Evolutionary conservation across 1,140 invertebrate species (phyloP).

Genomic region (Zaprionus inermis): DNA sequence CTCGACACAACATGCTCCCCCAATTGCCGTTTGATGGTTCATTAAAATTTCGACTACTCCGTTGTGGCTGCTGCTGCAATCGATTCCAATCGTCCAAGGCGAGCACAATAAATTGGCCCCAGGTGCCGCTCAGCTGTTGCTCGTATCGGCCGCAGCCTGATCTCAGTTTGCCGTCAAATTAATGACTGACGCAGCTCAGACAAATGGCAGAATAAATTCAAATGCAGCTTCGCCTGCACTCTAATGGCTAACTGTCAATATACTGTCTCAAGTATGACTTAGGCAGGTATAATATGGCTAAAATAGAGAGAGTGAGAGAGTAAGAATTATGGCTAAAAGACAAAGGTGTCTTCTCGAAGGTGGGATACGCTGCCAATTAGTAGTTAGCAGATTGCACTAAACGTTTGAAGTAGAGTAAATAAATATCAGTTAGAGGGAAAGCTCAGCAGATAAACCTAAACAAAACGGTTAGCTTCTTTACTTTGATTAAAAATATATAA

Average conservation of each 20-base stretch:
- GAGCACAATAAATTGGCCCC: conserved; percentile 60
- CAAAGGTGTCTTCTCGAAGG: background rate
- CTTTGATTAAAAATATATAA: too few relatives aligned
- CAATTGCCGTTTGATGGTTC: conserved; percentile 75
- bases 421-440: too few relatives aligned
- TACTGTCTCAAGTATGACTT: conserved; percentile 14
- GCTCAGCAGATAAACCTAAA: too few relatives aligned
- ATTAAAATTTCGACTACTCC: conserved; percentile 55
- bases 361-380: too few relatives aligned
- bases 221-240: conserved; percentile 22
- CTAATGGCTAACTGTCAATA: conserved; percentile 44
- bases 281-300: background rate
- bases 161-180: conserved; percentile 36
- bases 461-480: too few relatives aligned
- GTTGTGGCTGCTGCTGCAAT: conserved; percentile 36
- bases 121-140: conserved; percentile 18
- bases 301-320: background rate
- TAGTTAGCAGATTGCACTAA: too few relatives aligned
- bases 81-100: conserved; percentile 32
- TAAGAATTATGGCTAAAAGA: background rate
- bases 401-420: too few relatives aligned
- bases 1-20: conserved; percentile 21
- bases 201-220: conserved; percentile 65
- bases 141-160: background rate
- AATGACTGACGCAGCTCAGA: conserved; percentile 52